Percentiles rank a stretch among this genome's conserved stretches.
Conservation (phyloP, 2,888 invertebrate species). For the Augiades crinisus region DNA sequence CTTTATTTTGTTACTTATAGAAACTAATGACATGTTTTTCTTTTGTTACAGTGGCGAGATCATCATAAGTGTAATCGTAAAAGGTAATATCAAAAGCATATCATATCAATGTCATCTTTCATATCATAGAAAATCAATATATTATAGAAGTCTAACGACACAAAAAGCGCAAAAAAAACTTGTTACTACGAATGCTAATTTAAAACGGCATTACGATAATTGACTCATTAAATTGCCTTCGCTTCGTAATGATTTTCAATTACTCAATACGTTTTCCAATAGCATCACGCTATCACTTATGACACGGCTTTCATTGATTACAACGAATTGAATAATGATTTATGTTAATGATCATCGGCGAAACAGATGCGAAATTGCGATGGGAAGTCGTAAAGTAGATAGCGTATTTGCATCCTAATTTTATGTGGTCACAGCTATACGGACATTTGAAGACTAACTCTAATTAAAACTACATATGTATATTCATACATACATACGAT, state of each 20-base stretch:
- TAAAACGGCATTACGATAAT: not conserved
- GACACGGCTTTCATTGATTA: not conserved
- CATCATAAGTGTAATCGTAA: constrained; percentile 8
- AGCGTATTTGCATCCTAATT: not conserved
- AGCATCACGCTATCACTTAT: not conserved
- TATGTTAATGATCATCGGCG: not conserved
- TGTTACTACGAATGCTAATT: not conserved
- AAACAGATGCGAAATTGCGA: too few species aligned
- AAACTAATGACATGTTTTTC: not conserved
- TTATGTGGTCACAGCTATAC: not conserved
- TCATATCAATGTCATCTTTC: too few species aligned
- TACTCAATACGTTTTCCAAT: not conserved
- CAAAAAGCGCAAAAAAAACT: not conserved
- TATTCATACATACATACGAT: too few species aligned
- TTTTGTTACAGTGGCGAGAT: constrained; percentile 14
- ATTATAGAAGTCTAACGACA: not conserved
- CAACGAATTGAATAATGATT: not conserved
- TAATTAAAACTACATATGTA: too few species aligned
- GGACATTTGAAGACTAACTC: too few species aligned
- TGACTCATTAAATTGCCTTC: not conserved
- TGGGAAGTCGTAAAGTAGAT: not conserved
- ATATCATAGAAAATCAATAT: too few species aligned
- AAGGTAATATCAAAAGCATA: constrained; percentile 5
- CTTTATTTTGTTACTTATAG: too few species aligned
- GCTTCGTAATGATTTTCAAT: constrained; percentile 5